Percentiles rank a stretch among this genome's conserved stretches.
Conservation (phyloP, 2,797 vertebrate genomes). For the Pygocentrus nattereri region DNA sequence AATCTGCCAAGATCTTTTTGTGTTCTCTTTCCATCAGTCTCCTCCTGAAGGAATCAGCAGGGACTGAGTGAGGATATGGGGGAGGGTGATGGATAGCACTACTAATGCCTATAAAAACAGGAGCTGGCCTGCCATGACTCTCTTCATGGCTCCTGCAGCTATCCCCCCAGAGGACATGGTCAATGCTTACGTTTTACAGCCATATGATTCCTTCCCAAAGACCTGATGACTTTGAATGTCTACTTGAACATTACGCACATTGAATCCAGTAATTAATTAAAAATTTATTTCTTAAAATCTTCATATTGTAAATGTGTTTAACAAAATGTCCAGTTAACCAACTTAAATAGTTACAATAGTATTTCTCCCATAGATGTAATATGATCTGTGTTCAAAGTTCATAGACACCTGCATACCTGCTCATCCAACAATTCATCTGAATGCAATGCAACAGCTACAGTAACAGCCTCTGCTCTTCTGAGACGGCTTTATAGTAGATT, state of each 20-base stretch:
- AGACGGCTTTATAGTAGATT: background rate
- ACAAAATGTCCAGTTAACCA: background rate
- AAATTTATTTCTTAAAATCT: slow-evolving; percentile 32
- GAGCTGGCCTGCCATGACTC: slow-evolving; percentile 7
- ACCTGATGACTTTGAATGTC: slow-evolving; percentile 5
- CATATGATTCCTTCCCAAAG: slow-evolving; percentile 35
- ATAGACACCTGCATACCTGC: too few species aligned
- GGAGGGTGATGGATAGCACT: slow-evolving; percentile 54
- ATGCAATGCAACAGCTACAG: too few species aligned
- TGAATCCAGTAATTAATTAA: slow-evolving; percentile 24
- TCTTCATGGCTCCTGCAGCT: slow-evolving; percentile 8
- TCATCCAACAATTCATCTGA: too few species aligned
- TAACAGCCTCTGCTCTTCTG: background rate
- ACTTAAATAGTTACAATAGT: background rate
- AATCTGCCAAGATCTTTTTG: slow-evolving; percentile 78
- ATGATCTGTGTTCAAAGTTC: background rate
- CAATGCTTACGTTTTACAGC: slow-evolving; percentile 31
- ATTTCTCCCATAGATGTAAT: background rate
- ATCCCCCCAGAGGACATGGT: slow-evolving; percentile 44
- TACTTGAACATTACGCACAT: slow-evolving; percentile 26
- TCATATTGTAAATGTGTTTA: slow-evolving; percentile 24
- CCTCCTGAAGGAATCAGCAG: slow-evolving; percentile 70
- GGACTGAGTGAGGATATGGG: slow-evolving; percentile 63
- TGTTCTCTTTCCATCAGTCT: slow-evolving; percentile 69
- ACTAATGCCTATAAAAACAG: slow-evolving; percentile 47